Base-by-base conservation (phyloP, 2,888 invertebrate species). In the Microplitis manilae region DNA sequence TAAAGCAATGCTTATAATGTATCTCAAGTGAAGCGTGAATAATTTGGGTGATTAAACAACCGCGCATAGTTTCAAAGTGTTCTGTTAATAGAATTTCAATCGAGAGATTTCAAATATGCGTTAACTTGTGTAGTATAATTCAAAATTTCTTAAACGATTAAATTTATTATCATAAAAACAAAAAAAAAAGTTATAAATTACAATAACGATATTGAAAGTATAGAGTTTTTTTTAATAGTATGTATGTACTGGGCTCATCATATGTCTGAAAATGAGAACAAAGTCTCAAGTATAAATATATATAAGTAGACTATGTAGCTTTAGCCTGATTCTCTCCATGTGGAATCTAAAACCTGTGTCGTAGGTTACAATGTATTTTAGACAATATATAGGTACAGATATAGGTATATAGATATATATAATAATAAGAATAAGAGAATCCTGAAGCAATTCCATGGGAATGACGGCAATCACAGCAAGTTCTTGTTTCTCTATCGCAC, bases 401-500 rank as follows among this genome's bases (percentile, higher is more conserved):
- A 30, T 30, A 30, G 30, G 30, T 30, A 2, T 30, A 30, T 30
- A 30, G 30, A 4, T 30, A 2, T 30, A 30, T 30, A 30, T 30
- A 30, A 30, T 30, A 30, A 30, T 79, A 76, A 68, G 50, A 79
- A 70, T 75, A 72, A 77, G 62, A 65, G 67, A 69, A 73, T 72
- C 62, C 64, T 70, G 41, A 73, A 71, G 77, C 68, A 79, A 80
- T 79, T 80, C 60, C 71, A 64, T 68, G 70, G 71, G 72, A 80
- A 80, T 68, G 80, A 76, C 68, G 76, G 72, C 78, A 75, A 80
- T 80, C 81, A 78, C 40, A 41, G 67, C 68, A 60, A 67, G 65
- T 67, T 68, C 77, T 74, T 65, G 70, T 67, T 68, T 13, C 41
- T 73, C 73, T 17, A 38, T 73, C 76, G 17, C 71, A 68, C 76